phyloP scores from a whole-genome alignment of 2,797 vertebrate species.

The Pipistrellus pygmaeus region DNA sequence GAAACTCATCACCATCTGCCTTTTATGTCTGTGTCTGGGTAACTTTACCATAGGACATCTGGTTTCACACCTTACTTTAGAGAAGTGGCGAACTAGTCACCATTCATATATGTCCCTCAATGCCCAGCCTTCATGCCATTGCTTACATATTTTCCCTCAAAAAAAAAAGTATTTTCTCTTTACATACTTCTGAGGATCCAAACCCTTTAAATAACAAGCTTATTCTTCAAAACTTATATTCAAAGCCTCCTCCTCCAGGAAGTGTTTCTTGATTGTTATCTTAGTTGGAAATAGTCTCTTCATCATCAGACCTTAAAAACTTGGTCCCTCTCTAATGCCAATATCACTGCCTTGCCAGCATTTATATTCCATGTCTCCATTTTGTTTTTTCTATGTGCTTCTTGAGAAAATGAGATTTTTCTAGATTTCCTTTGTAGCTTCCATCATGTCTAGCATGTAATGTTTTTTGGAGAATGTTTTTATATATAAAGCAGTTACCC shows the following conservation, averaged over 20 bases:
- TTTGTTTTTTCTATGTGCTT: neutral
- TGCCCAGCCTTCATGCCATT: neutral
- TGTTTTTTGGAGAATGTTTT: conserved; percentile 26
- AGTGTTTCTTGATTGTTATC: neutral
- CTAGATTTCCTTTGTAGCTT: neutral
- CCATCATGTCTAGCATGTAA: neutral
- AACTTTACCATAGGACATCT: neutral
- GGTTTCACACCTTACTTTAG: neutral
- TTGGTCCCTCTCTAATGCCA: neutral
- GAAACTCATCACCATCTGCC: neutral
- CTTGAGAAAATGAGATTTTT: neutral
- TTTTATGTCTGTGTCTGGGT: neutral
- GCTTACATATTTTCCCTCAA: neutral
- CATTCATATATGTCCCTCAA: neutral
- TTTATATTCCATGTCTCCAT: neutral
- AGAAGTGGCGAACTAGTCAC: neutral
- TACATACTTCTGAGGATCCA: neutral
- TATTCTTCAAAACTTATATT: neutral
- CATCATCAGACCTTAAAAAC: neutral
- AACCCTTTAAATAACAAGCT: neutral
- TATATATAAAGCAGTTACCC: neutral
- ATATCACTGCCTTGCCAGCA: neutral
- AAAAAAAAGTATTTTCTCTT: neutral
- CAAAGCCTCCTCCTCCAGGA: neutral
- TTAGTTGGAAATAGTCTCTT: neutral